A percentile compares a stretch with the other conserved stretches of the same genome.
These are phyloP conservation scores for Muschampia plurimacula DNA, from an alignment of 2,888 invertebrate genomes.

Conservation along the genomic window DNA sequence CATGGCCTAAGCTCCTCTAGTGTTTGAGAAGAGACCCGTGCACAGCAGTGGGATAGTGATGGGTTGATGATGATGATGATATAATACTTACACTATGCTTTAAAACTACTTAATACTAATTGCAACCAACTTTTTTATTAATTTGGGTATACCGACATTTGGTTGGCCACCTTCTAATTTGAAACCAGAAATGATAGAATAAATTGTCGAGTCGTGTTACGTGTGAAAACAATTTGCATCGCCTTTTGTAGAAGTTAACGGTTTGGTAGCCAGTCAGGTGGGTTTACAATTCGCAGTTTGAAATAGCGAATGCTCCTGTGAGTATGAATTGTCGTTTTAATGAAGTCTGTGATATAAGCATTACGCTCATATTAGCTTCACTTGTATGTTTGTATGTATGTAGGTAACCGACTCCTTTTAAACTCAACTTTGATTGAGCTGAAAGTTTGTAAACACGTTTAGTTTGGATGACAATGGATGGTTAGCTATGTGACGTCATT, in stretches of 20 bases:
- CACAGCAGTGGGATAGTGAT: too few species aligned
- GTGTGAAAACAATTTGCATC: constrained; percentile 18
- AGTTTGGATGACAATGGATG: too few species aligned
- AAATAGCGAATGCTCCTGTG: neutral
- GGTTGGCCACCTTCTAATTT: neutral
- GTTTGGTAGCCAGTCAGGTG: constrained; percentile 31
- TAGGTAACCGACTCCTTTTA: too few species aligned
- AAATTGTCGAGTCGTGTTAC: constrained; percentile 5
- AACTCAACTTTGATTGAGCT: too few species aligned
- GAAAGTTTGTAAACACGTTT: too few species aligned
- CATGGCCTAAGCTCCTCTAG: too few species aligned
- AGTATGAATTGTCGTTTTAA: constrained; percentile 9
- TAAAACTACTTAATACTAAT: neutral
- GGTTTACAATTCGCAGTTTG: constrained; percentile 7
- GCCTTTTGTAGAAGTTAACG: constrained; percentile 7
- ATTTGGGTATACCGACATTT: neutral
- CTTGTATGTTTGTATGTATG: too few species aligned
- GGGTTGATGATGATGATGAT: too few species aligned
- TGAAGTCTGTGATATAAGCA: neutral
- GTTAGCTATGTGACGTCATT: too few species aligned
- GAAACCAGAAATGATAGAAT: neutral
- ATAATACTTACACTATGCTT: too few species aligned
- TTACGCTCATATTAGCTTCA: too few species aligned
- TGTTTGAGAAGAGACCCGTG: too few species aligned
- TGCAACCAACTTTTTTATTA: neutral